Evolutionary conservation across 2,113 vertebrate species (phyloP).

Genomic region (Phrynosoma blainvillii): DNA sequence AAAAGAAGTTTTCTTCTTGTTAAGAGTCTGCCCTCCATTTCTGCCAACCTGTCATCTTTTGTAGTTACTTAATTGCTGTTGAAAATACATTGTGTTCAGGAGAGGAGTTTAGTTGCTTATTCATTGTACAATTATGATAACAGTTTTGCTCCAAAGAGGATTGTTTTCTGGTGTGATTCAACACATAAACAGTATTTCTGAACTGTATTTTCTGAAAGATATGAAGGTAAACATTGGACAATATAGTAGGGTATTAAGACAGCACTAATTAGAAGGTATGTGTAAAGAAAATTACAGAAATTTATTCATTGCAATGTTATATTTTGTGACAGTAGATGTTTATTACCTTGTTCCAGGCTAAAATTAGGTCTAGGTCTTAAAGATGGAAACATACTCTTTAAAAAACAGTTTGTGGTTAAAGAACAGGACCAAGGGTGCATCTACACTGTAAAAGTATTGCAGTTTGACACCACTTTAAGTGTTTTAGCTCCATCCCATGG

Average conservation of each 20-base stretch:
- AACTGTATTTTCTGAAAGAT: constrained; percentile 49
- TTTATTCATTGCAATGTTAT: constrained; percentile 28
- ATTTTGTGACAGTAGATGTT: constrained; percentile 53
- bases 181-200: constrained; percentile 48
- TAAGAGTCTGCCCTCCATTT: neutral
- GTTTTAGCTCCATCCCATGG: too few relatives aligned
- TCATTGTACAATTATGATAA: constrained; percentile 36
- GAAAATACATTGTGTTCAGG: constrained; percentile 15
- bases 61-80: constrained; percentile 33
- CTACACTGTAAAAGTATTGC: too few relatives aligned
- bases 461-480: too few relatives aligned
- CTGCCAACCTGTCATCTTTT: constrained; percentile 26
- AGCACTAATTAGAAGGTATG: constrained; percentile 44
- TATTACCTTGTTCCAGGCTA: constrained; percentile 42
- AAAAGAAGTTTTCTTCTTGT: constrained; percentile 18
- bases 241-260: constrained; percentile 35
- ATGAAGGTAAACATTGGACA: constrained; percentile 37
- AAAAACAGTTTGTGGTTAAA: neutral
- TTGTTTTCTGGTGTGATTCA: constrained; percentile 29
- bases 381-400: neutral
- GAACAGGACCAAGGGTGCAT: neutral
- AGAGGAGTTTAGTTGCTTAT: constrained; percentile 11
- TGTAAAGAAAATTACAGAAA: constrained; percentile 58
- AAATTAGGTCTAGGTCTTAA: constrained; percentile 31
- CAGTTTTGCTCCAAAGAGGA: constrained; percentile 25